Evolutionary conservation across 2,888 invertebrate genomes (phyloP).

Genomic region (Melolontha melolontha): DNA sequence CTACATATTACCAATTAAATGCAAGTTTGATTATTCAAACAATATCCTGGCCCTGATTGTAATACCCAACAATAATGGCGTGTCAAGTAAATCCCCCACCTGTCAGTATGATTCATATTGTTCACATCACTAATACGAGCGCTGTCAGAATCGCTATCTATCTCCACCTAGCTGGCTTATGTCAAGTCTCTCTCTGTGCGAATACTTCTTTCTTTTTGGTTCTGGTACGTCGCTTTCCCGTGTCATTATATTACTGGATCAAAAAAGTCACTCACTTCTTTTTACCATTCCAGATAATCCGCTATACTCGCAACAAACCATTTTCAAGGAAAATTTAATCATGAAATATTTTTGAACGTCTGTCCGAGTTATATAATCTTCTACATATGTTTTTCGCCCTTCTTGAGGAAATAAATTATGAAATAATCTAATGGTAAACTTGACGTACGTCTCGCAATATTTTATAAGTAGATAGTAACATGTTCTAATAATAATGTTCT

Average conservation of each 20-base stretch:
- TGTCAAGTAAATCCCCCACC: constrained; percentile 56
- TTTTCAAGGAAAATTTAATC: constrained; percentile 32
- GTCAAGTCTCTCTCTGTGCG: constrained; percentile 22
- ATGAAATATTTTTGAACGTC: constrained; percentile 22
- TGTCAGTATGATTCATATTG: constrained; percentile 62
- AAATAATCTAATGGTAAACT: too few species aligned
- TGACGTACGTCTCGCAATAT: too few species aligned
- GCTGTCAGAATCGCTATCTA: constrained; percentile 59
- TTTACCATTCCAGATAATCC: constrained; percentile 31
- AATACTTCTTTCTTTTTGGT: constrained; percentile 2
- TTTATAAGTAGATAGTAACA: too few species aligned
- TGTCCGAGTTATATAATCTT: constrained; percentile 7
- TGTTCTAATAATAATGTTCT: too few species aligned
- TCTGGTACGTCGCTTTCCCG: constrained; percentile 6
- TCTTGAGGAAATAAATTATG: too few species aligned
- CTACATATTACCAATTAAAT: too few species aligned
- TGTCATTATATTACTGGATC: constrained; percentile 39
- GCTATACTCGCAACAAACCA: constrained; percentile 33
- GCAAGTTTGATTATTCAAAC: too few species aligned
- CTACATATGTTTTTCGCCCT: constrained; percentile 2
- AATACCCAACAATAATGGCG: constrained; percentile 50
- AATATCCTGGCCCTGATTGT: constrained; percentile 15
- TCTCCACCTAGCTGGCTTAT: constrained; percentile 57
- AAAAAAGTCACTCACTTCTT: constrained; percentile 40
- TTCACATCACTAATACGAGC: constrained; percentile 58